These are phyloP conservation scores for Andrena hattorfiana DNA, from an alignment of 2,888 invertebrate genomes.

Conservation along the genomic window DNA sequence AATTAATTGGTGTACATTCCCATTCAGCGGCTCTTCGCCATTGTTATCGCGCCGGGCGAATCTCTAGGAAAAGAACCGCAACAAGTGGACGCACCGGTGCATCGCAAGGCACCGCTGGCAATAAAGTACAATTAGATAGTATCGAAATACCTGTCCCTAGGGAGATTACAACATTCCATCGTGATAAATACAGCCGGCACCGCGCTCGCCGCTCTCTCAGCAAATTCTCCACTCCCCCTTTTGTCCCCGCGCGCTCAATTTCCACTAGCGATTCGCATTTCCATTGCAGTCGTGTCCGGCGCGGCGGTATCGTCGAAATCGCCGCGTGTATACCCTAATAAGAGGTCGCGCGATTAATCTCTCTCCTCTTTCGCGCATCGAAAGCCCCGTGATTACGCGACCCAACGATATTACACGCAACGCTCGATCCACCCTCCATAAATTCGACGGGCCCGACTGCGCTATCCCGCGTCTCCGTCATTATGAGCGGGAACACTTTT, in stretches of 20 bases:
- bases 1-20: slow-evolving; percentile 27
- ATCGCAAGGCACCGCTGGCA: not conserved
- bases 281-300: slow-evolving; percentile 29
- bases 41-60: slow-evolving; percentile 6
- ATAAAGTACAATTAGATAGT: too few relatives aligned
- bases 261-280: slow-evolving; percentile 12
- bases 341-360: slow-evolving; percentile 57
- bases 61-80: not conserved
- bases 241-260: slow-evolving; percentile 1
- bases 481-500: slow-evolving; percentile 24
- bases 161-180: not conserved
- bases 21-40: slow-evolving; percentile 1
- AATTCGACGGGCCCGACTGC: slow-evolving; percentile 46
- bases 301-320: slow-evolving; percentile 1
- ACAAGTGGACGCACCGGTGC: not conserved
- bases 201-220: not conserved
- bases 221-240: not conserved
- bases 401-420: slow-evolving; percentile 45
- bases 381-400: slow-evolving; percentile 54
- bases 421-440: slow-evolving; percentile 49
- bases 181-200: not conserved
- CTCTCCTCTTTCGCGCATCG: slow-evolving; percentile 44
- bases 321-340: slow-evolving; percentile 20
- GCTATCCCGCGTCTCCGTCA: slow-evolving; percentile 44
- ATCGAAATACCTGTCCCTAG: not conserved